These are phyloP conservation scores for Coecobrya sp. DNA, from an alignment of 2,888 invertebrate species.

Conservation along the genomic window DNA sequence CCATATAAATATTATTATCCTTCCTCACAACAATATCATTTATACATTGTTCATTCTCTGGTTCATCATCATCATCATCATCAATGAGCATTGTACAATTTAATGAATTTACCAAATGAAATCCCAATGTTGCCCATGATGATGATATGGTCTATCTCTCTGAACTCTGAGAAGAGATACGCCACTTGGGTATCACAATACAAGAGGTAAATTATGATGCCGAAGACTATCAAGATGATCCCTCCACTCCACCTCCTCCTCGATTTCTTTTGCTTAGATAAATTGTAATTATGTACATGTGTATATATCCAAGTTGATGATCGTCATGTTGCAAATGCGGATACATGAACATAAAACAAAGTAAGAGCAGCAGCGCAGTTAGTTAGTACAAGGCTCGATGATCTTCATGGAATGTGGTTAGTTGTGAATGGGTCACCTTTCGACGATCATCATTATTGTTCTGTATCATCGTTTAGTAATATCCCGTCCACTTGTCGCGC, in stretches of 20 bases:
- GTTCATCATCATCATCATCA: constrained; percentile 46
- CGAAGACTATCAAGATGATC: constrained; percentile 59
- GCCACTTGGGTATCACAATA: constrained; percentile 59
- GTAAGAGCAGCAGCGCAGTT: neutral
- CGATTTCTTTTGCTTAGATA: neutral
- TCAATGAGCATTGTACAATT: constrained; percentile 56
- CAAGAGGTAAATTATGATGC: constrained; percentile 45
- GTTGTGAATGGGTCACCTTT: constrained; percentile 79
- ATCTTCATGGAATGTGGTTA: constrained; percentile 63
- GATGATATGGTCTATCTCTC: neutral
- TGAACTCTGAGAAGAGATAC: constrained; percentile 15
- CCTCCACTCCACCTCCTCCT: constrained; percentile 67
- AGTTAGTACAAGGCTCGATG: constrained; percentile 21
- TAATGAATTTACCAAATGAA: constrained; percentile 53
- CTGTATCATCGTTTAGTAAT: neutral
- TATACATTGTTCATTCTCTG: constrained; percentile 56
- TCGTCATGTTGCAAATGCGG: constrained; percentile 23
- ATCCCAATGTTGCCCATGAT: neutral
- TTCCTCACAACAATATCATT: constrained; percentile 5
- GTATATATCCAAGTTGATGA: neutral
- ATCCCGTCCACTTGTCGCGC: neutral
- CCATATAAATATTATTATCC: constrained; percentile 46
- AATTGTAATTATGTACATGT: neutral
- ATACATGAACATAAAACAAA: constrained; percentile 52
- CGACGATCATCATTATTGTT: constrained; percentile 56